These are phyloP conservation scores for Cheiracanthium punctorium DNA, from an alignment of 2,888 invertebrate species.

Conservation along the genomic window DNA sequence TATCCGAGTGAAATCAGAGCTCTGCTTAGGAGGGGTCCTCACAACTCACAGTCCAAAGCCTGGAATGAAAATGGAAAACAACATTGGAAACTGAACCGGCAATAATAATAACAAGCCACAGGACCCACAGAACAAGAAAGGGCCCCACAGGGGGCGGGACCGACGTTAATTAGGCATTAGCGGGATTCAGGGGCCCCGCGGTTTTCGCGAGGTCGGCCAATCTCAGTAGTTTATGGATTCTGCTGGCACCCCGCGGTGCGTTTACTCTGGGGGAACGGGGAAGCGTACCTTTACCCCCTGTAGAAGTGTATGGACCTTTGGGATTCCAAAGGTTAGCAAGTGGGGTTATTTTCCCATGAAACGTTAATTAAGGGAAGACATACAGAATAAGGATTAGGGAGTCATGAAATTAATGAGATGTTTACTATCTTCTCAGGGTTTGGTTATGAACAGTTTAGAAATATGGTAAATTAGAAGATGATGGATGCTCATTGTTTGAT, in stretches of 20 bases:
- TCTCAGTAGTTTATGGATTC: conserved; percentile 65
- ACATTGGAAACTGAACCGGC: conserved; percentile 30
- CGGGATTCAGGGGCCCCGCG: conserved; percentile 53
- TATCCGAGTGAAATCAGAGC: neutral
- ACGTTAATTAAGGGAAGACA: conserved; percentile 1
- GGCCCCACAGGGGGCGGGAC: conserved; percentile 53
- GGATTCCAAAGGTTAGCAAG: neutral
- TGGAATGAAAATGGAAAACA: conserved; percentile 22
- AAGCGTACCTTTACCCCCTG: neutral
- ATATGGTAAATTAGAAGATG: neutral
- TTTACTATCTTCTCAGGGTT: neutral
- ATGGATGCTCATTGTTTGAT: neutral
- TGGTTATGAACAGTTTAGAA: neutral
- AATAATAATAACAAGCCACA: conserved; percentile 47
- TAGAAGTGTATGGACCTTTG: neutral
- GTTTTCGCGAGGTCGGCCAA: conserved; percentile 55
- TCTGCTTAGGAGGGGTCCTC: conserved; percentile 7
- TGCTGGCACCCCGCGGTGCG: conserved; percentile 36
- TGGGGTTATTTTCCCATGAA: neutral
- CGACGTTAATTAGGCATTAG: conserved; percentile 70
- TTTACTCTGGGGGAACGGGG: neutral
- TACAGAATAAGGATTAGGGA: neutral
- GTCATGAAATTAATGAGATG: neutral
- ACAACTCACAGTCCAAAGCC: neutral
- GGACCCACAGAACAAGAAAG: conserved; percentile 51